Evolutionary conservation across 53 echinoderm and acorn worm species (phyloP).

Genomic region (Actinopyga echinites): DNA sequence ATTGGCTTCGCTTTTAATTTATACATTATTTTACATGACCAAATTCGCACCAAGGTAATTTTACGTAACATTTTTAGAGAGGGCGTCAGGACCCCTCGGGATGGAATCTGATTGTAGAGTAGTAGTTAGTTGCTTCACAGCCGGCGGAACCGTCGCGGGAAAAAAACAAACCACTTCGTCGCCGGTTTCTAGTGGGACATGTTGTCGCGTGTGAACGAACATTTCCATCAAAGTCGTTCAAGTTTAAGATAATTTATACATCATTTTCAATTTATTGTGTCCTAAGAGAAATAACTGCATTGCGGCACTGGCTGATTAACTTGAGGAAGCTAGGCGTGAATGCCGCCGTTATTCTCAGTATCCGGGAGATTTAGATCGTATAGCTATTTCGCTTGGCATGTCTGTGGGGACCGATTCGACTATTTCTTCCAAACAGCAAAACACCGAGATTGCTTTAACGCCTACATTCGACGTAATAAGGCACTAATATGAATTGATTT

Average conservation of each 20-base stretch:
- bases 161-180: not conserved
- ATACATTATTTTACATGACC: too few species aligned
- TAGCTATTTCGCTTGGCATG: not conserved
- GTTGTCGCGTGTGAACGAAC: not conserved
- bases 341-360: not conserved
- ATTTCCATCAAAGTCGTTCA: constrained; percentile 21
- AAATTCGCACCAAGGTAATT: too few species aligned
- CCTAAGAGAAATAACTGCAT: constrained; percentile 18
- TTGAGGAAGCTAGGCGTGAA: constrained; percentile 21
- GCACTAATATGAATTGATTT: too few species aligned
- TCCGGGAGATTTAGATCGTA: too few species aligned
- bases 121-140: too few species aligned
- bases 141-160: too few species aligned
- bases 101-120: too few species aligned
- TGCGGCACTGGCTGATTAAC: constrained; percentile 21
- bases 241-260: constrained; percentile 41
- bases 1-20: too few species aligned
- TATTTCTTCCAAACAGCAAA: not conserved
- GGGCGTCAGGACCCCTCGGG: too few species aligned
- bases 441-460: too few species aligned
- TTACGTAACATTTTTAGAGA: too few species aligned
- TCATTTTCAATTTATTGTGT: constrained; percentile 44
- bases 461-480: too few species aligned
- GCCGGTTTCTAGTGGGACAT: not conserved
- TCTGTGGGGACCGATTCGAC: constrained; percentile 22